Evolutionary conservation across 2,888 invertebrate species (phyloP).

Genomic region (Diarsia rubi): DNA sequence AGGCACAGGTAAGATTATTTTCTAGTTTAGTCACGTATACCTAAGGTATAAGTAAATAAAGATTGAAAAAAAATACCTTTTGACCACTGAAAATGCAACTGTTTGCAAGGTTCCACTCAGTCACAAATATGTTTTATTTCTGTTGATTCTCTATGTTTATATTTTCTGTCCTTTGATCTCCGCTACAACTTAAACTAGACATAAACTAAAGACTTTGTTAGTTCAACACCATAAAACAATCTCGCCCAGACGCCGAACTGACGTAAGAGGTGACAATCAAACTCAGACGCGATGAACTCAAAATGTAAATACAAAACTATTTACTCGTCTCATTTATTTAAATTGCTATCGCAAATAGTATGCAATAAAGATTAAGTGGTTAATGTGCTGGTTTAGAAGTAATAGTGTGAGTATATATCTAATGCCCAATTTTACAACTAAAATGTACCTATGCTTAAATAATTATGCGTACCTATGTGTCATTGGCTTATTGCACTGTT

Average conservation of each 20-base stretch:
- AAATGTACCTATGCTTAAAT: background rate
- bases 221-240: conserved; percentile 14
- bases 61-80: too few relatives aligned
- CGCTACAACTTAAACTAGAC: background rate
- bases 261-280: conserved; percentile 41
- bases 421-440: background rate
- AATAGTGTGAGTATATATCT: background rate
- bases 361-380: conserved; percentile 18
- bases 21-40: too few relatives aligned
- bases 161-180: conserved; percentile 20
- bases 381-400: conserved; percentile 10
- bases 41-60: too few relatives aligned
- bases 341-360: conserved; percentile 7
- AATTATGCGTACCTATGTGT: too few relatives aligned
- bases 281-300: conserved; percentile 5
- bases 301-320: conserved; percentile 34
- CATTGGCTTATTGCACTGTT: too few relatives aligned
- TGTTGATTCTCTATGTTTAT: background rate
- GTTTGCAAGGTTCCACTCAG: too few relatives aligned
- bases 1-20: too few relatives aligned
- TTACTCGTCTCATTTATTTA: conserved; percentile 27
- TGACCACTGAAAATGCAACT: background rate
- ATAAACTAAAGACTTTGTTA: conserved; percentile 1
- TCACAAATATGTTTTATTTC: too few relatives aligned
- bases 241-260: conserved; percentile 25